A percentile compares a stretch with the other conserved stretches of the same genome.
Evolutionary conservation across 2,113 vertebrate species (phyloP).

Genomic region (Choloepus hoffmanni): DNA sequence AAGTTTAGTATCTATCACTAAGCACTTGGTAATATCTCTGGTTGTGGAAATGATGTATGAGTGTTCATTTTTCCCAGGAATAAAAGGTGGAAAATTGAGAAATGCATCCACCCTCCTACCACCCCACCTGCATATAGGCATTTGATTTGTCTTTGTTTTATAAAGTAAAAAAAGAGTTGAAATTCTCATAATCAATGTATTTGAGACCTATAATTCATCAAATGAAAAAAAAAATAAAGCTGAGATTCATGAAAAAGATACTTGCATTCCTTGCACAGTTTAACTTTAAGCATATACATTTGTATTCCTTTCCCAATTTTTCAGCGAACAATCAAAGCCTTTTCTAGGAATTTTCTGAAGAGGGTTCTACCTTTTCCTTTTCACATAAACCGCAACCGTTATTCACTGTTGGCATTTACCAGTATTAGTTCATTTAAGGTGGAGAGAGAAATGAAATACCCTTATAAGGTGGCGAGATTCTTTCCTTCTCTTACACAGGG

Average conservation of each 20-base stretch:
- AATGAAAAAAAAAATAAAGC: background rate
- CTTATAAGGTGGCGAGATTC: background rate
- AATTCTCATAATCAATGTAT: background rate
- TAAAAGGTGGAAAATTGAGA: slow-evolving; percentile 20
- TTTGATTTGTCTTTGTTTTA: background rate
- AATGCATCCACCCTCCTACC: background rate
- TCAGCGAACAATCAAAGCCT: background rate
- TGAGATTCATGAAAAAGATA: background rate
- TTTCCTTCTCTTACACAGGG: background rate
- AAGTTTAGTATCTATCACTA: background rate
- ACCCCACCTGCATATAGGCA: fast-evolving
- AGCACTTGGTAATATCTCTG: background rate
- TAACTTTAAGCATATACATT: background rate
- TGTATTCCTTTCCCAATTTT: no score
- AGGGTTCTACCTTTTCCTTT: background rate
- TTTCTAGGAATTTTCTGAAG: background rate
- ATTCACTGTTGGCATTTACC: background rate
- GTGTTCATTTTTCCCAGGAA: background rate
- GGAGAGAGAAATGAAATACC: background rate
- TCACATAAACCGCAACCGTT: background rate
- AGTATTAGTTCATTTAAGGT: slow-evolving; percentile 2
- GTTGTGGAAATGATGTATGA: background rate
- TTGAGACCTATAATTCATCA: background rate
- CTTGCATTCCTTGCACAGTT: background rate
- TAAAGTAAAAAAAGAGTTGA: background rate